These are phyloP conservation scores for Garra rufa DNA, from an alignment of 2,113 vertebrate genomes.

Conservation along the genomic window DNA sequence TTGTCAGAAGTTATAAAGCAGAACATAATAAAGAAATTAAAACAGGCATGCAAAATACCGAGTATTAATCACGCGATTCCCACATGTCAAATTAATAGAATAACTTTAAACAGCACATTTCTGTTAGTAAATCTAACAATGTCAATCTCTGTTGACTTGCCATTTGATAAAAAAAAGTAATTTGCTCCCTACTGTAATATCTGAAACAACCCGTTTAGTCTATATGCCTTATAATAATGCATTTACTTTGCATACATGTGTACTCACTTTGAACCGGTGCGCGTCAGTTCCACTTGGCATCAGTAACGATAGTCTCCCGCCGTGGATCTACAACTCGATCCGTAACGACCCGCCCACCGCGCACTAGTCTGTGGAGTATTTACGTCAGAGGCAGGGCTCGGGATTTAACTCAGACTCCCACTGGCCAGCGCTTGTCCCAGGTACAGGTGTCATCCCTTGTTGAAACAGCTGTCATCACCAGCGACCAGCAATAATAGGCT, in stretches of 20 bases:
- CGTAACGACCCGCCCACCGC: slow-evolving; percentile 51
- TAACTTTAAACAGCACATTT: background rate
- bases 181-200: background rate
- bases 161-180: background rate
- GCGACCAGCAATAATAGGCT: background rate
- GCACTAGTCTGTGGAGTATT: background rate
- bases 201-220: background rate
- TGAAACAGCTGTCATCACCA: slow-evolving; percentile 41
- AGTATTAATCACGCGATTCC: background rate
- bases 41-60: background rate
- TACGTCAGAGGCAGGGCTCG: slow-evolving; percentile 52
- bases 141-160: background rate
- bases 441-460: slow-evolving; percentile 52
- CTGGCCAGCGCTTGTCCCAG: slow-evolving; percentile 39
- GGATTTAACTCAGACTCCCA: slow-evolving; percentile 27
- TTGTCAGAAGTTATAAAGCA: background rate
- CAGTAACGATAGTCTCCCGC: slow-evolving; percentile 14
- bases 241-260: background rate
- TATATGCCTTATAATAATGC: background rate
- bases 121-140: background rate
- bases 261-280: slow-evolving; percentile 44
- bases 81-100: background rate
- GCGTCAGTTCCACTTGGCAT: slow-evolving; percentile 29
- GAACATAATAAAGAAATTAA: background rate
- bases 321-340: slow-evolving; percentile 34